Percentiles rank a stretch among this genome's conserved stretches.
These are phyloP conservation scores for Mayetiola destructor DNA, from an alignment of 2,888 invertebrate species.

Conservation along the genomic window DNA sequence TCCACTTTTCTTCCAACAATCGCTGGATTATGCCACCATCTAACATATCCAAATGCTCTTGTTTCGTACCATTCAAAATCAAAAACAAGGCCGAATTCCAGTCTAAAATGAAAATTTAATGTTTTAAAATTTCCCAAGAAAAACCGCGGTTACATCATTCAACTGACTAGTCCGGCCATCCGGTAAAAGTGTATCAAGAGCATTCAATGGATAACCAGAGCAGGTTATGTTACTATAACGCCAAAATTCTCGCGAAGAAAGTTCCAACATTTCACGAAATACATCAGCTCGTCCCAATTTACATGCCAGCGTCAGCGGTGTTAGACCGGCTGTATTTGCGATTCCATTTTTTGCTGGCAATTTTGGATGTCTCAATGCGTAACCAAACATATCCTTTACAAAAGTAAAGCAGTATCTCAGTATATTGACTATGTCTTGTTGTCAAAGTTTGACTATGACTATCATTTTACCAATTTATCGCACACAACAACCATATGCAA, in stretches of 20 bases:
- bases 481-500: constrained; percentile 99
- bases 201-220: constrained; percentile 92
- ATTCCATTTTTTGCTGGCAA: constrained; percentile 86
- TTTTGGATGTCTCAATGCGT: constrained; percentile 88
- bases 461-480: constrained; percentile 66
- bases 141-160: not conserved
- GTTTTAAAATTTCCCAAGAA: not conserved
- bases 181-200: constrained; percentile 85
- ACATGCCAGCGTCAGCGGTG: constrained; percentile 90
- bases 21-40: constrained; percentile 97
- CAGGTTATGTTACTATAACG: constrained; percentile 97
- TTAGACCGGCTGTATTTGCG: constrained; percentile 75
- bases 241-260: constrained; percentile 93
- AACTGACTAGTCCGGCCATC: constrained; percentile 83
- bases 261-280: constrained; percentile 94
- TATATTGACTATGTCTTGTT: constrained; percentile 11
- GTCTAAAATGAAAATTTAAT: constrained; percentile 45
- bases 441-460: not conserved
- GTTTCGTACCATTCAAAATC: constrained; percentile 91
- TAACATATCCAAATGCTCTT: constrained; percentile 96
- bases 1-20: constrained; percentile 97
- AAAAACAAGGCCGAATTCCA: constrained; percentile 98
- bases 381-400: constrained; percentile 90
- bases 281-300: constrained; percentile 91
- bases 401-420: not conserved